These are phyloP conservation scores for Lymantria dispar DNA, from an alignment of 2,888 invertebrate genomes.

Conservation along the genomic window DNA sequence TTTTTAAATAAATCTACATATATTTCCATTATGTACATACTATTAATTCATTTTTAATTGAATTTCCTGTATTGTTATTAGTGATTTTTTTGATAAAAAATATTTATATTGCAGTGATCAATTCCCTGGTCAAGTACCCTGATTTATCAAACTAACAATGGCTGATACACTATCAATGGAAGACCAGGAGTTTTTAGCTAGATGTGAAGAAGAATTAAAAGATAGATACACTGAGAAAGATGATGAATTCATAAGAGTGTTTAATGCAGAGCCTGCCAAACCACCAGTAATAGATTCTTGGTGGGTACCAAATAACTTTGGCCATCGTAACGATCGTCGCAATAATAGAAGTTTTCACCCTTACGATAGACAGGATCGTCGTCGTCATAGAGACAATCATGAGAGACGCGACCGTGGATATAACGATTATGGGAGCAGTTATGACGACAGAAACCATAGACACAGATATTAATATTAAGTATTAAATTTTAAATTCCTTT, in stretches of 20 bases:
- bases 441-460: constrained; percentile 24
- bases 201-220: constrained; percentile 84
- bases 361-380: constrained; percentile 34
- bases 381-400: constrained; percentile 15
- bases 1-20: too few relatives aligned
- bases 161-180: constrained; percentile 70
- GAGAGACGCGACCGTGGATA: constrained; percentile 4
- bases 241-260: constrained; percentile 81
- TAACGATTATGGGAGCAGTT: constrained; percentile 16
- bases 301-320: constrained; percentile 56
- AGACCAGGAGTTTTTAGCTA: constrained; percentile 82
- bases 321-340: constrained; percentile 55
- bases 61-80: too few relatives aligned
- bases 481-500: constrained; percentile 23
- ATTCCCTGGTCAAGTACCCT: constrained; percentile 36
- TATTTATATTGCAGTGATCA: constrained; percentile 45
- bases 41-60: too few relatives aligned
- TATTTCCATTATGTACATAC: too few relatives aligned
- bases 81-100: not conserved
- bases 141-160: constrained; percentile 38
- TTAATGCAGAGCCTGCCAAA: constrained; percentile 56
- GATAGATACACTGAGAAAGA: constrained; percentile 85
- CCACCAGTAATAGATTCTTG: constrained; percentile 85
- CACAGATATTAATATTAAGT: constrained; percentile 13
- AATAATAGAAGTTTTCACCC: constrained; percentile 33